Evolutionary conservation across 2,797 vertebrate species (phyloP).

Genomic region (Martes flavigula): DNA sequence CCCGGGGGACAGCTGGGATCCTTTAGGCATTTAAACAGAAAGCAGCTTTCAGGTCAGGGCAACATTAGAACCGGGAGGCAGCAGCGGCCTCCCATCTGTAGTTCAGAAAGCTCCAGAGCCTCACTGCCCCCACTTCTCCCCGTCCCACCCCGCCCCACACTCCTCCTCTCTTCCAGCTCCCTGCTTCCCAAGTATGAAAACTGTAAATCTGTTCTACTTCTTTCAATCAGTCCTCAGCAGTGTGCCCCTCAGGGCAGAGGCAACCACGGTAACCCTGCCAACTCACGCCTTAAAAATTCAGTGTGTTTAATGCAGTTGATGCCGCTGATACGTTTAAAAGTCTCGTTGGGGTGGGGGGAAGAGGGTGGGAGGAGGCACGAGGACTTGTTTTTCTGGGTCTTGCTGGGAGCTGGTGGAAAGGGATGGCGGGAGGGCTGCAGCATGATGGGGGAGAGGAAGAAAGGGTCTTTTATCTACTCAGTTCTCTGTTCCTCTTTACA

Average conservation of each 20-base stretch:
- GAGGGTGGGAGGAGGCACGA: not conserved
- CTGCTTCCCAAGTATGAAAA: constrained; percentile 60
- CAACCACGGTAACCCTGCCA: constrained; percentile 82
- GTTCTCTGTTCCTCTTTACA: not conserved
- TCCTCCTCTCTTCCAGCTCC: constrained; percentile 27
- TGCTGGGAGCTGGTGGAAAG: not conserved
- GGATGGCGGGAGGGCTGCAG: not conserved
- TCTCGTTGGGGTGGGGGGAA: not conserved
- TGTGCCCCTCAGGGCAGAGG: constrained; percentile 70
- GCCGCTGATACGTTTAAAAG: constrained; percentile 62
- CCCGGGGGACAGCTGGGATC: constrained; percentile 70
- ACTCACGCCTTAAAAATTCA: constrained; percentile 78
- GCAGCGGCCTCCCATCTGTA: not conserved
- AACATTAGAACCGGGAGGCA: constrained; percentile 12
- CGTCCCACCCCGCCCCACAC: not conserved
- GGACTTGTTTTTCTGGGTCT: constrained; percentile 62
- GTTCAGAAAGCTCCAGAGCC: not conserved
- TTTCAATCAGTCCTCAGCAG: constrained; percentile 72
- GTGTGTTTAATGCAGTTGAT: constrained; percentile 51
- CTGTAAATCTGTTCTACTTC: constrained; percentile 72
- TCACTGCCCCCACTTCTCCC: not conserved
- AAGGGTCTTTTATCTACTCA: not conserved
- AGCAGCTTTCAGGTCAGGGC: constrained; percentile 41
- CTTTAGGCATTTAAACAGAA: constrained; percentile 76
- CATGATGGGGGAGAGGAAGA: not conserved